These are phyloP conservation scores for Allacma fusca DNA, from an alignment of 2,888 invertebrate genomes.

Conservation along the genomic window DNA sequence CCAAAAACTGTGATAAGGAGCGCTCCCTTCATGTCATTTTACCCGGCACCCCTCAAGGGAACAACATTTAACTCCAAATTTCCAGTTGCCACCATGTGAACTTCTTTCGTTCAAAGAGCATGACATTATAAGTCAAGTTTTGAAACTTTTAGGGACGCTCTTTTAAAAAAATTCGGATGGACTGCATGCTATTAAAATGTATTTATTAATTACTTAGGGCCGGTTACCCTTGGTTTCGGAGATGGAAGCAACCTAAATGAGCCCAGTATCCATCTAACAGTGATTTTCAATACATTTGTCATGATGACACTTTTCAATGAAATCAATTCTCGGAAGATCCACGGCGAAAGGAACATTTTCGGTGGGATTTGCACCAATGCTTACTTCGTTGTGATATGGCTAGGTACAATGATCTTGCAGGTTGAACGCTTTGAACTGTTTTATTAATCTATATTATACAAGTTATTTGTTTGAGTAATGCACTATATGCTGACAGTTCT, in stretches of 20 bases:
- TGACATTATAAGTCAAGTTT: too few species aligned
- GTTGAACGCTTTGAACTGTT: slow-evolving; percentile 62
- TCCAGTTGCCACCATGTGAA: too few species aligned
- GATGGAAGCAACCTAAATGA: slow-evolving; percentile 63
- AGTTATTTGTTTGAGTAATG: neutral
- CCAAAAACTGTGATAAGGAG: too few species aligned
- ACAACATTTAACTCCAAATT: too few species aligned
- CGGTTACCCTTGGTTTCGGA: slow-evolving; percentile 68
- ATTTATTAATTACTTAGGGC: slow-evolving; percentile 63
- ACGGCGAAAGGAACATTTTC: slow-evolving; percentile 73
- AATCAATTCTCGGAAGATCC: slow-evolving; percentile 73
- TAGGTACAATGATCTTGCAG: slow-evolving; percentile 69
- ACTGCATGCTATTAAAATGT: too few species aligned
- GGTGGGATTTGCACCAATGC: slow-evolving; percentile 69
- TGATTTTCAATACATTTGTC: slow-evolving; percentile 75
- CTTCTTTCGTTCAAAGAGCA: too few species aligned
- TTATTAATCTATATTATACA: neutral
- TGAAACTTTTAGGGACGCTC: slow-evolving; percentile 23
- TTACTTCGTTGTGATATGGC: slow-evolving; percentile 71
- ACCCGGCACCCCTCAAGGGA: too few species aligned
- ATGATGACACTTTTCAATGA: slow-evolving; percentile 76
- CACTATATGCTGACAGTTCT: too few species aligned
- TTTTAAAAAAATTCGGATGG: too few species aligned
- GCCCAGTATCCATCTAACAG: slow-evolving; percentile 69
- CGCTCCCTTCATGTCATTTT: too few species aligned